phyloP scores from a whole-genome alignment of 2,888 invertebrate genomes.

The Drosophila pseudotakahashii region DNA sequence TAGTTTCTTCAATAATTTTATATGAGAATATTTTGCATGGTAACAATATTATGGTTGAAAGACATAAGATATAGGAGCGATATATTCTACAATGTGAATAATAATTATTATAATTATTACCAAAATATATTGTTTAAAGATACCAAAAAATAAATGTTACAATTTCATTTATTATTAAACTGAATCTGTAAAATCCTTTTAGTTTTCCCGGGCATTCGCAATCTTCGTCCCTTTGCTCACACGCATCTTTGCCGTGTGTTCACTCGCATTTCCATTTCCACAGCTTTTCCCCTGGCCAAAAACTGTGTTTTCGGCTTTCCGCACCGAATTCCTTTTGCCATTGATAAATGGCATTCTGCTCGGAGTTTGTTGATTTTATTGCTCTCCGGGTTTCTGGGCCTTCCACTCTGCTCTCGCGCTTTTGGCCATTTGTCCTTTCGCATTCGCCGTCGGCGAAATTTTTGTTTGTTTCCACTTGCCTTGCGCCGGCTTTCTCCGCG shows the following conservation, averaged over 20 bases:
- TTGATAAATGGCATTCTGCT: conserved; percentile 74
- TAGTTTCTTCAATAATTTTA: no score
- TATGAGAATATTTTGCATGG: no score
- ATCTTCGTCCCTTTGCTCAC: conserved; percentile 24
- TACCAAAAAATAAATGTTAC: no score
- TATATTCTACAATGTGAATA: no score
- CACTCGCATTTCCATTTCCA: conserved; percentile 25
- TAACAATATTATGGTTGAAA: no score
- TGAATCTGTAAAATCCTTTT: no score
- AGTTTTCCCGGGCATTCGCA: not conserved
- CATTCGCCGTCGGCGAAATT: conserved; percentile 52
- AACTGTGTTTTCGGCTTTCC: conserved; percentile 59
- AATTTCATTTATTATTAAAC: no score
- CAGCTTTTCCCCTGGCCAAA: conserved; percentile 17
- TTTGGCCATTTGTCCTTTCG: conserved; percentile 68
- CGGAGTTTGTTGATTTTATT: conserved; percentile 58
- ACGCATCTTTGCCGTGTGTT: not conserved
- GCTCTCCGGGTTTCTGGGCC: conserved; percentile 30
- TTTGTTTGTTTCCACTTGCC: conserved; percentile 64
- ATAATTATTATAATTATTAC: no score
- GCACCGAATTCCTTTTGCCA: conserved; percentile 67
- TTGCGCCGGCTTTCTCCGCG: conserved; percentile 42
- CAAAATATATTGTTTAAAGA: no score
- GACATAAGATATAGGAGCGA: no score
- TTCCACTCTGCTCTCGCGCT: conserved; percentile 47